phyloP scores from a whole-genome alignment of 2,888 invertebrate species.

The Nomada hirtipes region DNA sequence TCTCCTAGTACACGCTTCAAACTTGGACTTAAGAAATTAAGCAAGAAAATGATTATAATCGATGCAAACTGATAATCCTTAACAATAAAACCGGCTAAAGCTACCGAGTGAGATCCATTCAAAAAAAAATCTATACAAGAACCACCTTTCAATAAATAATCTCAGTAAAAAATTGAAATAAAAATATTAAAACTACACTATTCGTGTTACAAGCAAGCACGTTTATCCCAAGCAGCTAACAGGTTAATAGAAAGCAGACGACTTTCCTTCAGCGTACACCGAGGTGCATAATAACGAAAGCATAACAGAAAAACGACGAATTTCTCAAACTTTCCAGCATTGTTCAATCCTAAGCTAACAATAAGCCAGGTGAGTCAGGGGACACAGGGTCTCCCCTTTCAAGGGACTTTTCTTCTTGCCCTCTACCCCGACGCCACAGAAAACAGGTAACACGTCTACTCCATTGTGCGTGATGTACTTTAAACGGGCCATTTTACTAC shows the following conservation, averaged over 20 bases:
- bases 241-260: slow-evolving; percentile 38
- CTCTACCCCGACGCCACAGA: not conserved
- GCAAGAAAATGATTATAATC: not conserved
- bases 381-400: not conserved
- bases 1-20: not conserved
- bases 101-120: not conserved
- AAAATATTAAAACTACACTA: not conserved
- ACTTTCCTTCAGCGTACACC: slow-evolving; percentile 8
- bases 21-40: not conserved
- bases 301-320: slow-evolving; percentile 31
- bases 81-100: no score
- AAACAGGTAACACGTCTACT: slow-evolving; percentile 21
- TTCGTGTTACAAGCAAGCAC: not conserved
- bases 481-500: slow-evolving; percentile 54
- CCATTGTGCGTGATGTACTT: slow-evolving; percentile 36
- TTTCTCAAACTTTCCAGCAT: slow-evolving; percentile 36
- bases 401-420: slow-evolving; percentile 25
- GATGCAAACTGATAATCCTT: no score
- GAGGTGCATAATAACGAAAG: slow-evolving; percentile 29
- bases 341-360: not conserved
- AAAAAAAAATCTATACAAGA: not conserved
- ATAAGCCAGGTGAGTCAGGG: not conserved
- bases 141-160: not conserved
- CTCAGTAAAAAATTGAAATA: not conserved
- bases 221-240: not conserved